Evolutionary conservation across 2,113 vertebrate species (phyloP), one percentile per base, ranked within the genome.

Genomic region (Perca schrenkii): DNA sequence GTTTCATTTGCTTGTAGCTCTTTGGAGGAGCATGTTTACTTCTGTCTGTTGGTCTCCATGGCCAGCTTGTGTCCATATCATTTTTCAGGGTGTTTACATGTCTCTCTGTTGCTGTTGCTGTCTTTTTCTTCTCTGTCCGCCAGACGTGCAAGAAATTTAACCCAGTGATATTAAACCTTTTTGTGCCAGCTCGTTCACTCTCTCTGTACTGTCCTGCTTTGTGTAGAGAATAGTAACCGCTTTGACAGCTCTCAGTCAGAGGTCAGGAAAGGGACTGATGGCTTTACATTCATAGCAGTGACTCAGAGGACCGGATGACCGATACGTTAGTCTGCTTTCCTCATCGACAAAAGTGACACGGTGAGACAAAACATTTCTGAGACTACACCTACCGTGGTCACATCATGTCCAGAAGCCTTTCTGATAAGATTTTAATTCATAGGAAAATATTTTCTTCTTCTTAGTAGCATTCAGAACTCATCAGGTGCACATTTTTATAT

Each of bases 191-290:
- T 83, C 34, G 28, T 21, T 11, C 58, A 13, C n/a, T 64, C 79
- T 75, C 75, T 0, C 22, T 47, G 77, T 79, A 63, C 36, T 58
- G 77, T 84, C 62, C 68, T 66, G 72, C 74, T 60, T 68, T 77
- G 80, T 73, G 54, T 58, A 16, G 80, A 82, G 62, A 89, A 80
- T 70, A 84, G 80, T 58, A 80, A 66, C 88, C 64, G 77, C 64
- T 86, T 73, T 88, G 86, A 84, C 84, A 84, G 86, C 70, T 64
- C 83, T 83, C 85, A 83, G 89, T 86, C 89, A 88, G 91, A 86
- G 89, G 89, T 89, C 86, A 86, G 75, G 52, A 66, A 58, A 77
- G 31, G 64, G 75, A 77, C 50, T 74, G 72, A 72, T 80, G 71
- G 61, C 58, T 67, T 82, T 72, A 66, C 60, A 70, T 77, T 83